Conservation (phyloP, 2,888 invertebrate genomes). For the Drosophila kambysellisi region DNA sequence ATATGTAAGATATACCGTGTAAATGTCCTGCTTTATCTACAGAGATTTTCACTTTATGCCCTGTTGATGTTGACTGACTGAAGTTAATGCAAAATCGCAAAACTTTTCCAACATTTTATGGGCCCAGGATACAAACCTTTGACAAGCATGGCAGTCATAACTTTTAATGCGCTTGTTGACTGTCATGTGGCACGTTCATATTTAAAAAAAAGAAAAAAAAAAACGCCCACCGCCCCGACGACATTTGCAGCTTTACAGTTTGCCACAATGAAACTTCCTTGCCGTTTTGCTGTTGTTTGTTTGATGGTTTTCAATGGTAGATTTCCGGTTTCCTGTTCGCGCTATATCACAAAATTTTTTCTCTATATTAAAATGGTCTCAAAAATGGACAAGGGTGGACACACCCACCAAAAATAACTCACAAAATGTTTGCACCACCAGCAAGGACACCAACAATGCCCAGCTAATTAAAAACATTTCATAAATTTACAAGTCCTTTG, state of each 20-base stretch:
- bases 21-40: slow-evolving; percentile 35
- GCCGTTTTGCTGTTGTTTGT: slow-evolving; percentile 54
- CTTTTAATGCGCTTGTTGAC: slow-evolving; percentile 65
- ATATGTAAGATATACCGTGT: background rate
- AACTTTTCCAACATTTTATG: slow-evolving; percentile 55
- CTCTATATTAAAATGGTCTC: slow-evolving; percentile 58
- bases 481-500: slow-evolving; percentile 74
- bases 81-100: slow-evolving; percentile 57
- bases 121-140: slow-evolving; percentile 59
- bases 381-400: slow-evolving; percentile 44
- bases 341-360: slow-evolving; percentile 28
- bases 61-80: slow-evolving; percentile 29
- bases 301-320: slow-evolving; percentile 72
- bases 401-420: slow-evolving; percentile 6
- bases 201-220: background rate
- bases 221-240: slow-evolving; percentile 13
- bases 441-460: slow-evolving; percentile 31
- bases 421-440: background rate
- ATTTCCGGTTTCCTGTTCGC: slow-evolving; percentile 64
- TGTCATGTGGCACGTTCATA: slow-evolving; percentile 58
- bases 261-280: slow-evolving; percentile 72
- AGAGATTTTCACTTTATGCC: slow-evolving; percentile 56
- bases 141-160: slow-evolving; percentile 74
- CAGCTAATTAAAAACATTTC: slow-evolving; percentile 78
- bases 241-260: slow-evolving; percentile 71